phyloP scores from a whole-genome alignment of 2,113 vertebrate species.

The Otocyon megalotis region DNA sequence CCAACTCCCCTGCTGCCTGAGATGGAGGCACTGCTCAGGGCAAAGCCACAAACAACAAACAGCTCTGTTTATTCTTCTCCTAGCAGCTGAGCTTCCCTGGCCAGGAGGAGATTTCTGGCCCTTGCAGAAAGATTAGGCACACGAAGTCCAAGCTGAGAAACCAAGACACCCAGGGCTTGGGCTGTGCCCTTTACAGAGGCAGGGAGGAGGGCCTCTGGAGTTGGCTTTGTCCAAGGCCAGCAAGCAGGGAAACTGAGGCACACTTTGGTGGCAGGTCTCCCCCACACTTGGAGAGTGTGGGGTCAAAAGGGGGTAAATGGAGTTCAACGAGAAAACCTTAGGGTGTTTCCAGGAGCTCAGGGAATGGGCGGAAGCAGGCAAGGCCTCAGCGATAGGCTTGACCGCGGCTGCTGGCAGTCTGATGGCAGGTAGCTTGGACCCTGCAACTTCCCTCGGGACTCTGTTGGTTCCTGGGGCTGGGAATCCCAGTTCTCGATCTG shows the following conservation, averaged over 20 bases:
- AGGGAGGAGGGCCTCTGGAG: no score
- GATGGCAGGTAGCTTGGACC: not conserved
- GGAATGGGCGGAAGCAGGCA: not conserved
- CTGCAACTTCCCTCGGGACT: rapidly evolving
- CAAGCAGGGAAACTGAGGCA: not conserved
- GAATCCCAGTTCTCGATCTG: not conserved
- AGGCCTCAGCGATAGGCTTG: not conserved
- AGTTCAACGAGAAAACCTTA: not conserved
- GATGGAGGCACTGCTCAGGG: not conserved
- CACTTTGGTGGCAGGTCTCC: rapidly evolving
- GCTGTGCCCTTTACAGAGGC: not conserved
- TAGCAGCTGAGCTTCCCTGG: not conserved
- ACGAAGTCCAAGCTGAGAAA: not conserved
- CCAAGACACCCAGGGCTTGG: not conserved
- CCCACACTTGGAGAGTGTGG: not conserved
- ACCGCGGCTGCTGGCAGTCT: rapidly evolving
- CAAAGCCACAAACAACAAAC: not conserved
- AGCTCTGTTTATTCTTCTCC: not conserved
- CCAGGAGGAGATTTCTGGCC: not conserved
- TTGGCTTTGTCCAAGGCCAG: not conserved
- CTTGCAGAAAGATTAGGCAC: not conserved
- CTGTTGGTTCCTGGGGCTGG: rapidly evolving
- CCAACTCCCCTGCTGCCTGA: not conserved
- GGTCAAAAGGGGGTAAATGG: not conserved
- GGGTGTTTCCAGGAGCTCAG: not conserved